Evolutionary conservation across 2,888 invertebrate species (phyloP), one percentile per base, ranked within the genome.

Genomic region (Drosophila macrothrix): DNA sequence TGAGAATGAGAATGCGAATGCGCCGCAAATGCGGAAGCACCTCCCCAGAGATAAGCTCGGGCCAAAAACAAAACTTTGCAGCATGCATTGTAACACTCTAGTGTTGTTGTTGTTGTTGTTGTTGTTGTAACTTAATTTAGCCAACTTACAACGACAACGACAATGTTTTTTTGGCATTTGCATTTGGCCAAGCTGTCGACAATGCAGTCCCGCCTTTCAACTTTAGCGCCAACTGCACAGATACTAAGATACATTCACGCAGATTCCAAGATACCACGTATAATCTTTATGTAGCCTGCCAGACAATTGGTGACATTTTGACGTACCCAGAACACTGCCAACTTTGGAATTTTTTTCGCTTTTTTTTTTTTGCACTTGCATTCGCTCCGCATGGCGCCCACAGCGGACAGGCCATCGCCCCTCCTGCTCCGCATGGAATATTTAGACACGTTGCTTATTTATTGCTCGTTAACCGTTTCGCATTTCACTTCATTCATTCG

Each of bases 11-110:
- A 84, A 74, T 56, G 73, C 80, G 75, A 78, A 72, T 74, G 78
- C 73, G 78, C 71, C 72, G 67, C 80, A 84, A 89, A 87, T 85
- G 85, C 90, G 85, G 88, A 90, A 86, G 85, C 78, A 68, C 77
- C 74, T 84, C 79, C 84, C 89, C 71, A 84, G 89, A 83, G 87
- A 89, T 87, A 81, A 78, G 70, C 81, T 71, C 67, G 61, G 67
- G 73, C 78, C 77, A 75, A 78, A 77, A 75, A 67, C 56, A 69
- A 68, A 68, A 58, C 39, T 43, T 41, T 49, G 33, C 69, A 61
- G 46, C 59, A 64, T 61, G 60, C 76, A 74, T 83, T 77, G 83
- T 80, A 78, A 80, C 69, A 80, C 73, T 58, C 19, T 0, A 28
- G 28, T 66, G 39, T 53, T 65, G 59, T 61, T 61, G 28, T 66